A percentile compares a stretch with the other conserved stretches of the same genome.
Evolutionary conservation across 2,888 invertebrate species (phyloP).

Genomic region (Pyrocoelia pectoralis): DNA sequence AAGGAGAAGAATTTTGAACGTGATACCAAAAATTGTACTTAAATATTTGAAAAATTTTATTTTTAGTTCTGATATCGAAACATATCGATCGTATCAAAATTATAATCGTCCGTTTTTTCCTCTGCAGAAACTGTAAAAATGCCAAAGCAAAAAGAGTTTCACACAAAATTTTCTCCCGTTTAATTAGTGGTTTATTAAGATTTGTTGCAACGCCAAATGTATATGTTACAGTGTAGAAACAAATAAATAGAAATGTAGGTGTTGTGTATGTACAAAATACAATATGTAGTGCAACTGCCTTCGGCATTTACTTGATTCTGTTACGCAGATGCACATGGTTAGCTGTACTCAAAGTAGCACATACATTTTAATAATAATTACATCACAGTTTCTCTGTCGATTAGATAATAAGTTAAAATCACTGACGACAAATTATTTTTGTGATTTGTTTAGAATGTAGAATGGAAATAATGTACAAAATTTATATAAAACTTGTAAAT

Average conservation of each 20-base stretch:
- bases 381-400: constrained; percentile 33
- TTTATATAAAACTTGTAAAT: constrained; percentile 61
- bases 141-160: constrained; percentile 23
- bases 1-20: no score
- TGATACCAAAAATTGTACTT: not conserved
- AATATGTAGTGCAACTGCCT: constrained; percentile 56
- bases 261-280: constrained; percentile 60
- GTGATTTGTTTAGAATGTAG: constrained; percentile 63
- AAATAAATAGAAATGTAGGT: constrained; percentile 45
- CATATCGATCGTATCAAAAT: not conserved
- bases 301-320: constrained; percentile 45
- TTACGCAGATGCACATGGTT: constrained; percentile 45
- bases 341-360: constrained; percentile 52
- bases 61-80: not conserved
- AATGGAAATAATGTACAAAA: constrained; percentile 63
- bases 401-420: constrained; percentile 42
- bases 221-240: constrained; percentile 57
- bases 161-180: constrained; percentile 33
- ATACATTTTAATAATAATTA: constrained; percentile 37
- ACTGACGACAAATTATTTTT: constrained; percentile 61
- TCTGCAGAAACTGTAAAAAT: not conserved
- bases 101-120: no score
- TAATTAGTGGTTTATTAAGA: constrained; percentile 22
- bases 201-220: constrained; percentile 61
- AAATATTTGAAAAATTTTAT: not conserved